Evolutionary conservation across 2,113 vertebrate genomes (phyloP).

Genomic region (Hippolais icterina): DNA sequence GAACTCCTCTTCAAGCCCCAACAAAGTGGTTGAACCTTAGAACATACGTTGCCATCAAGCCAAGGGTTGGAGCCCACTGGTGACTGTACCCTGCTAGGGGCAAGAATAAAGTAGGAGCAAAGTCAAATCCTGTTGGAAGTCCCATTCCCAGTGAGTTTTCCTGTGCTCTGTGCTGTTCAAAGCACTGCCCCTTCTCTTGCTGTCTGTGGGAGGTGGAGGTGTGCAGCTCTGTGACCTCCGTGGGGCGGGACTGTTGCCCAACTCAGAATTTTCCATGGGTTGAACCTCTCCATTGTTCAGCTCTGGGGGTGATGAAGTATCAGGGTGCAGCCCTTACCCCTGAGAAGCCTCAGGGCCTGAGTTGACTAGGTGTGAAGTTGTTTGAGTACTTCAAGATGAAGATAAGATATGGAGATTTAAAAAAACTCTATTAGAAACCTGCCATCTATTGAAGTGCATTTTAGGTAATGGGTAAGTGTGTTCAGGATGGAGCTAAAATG

Average conservation of each 20-base stretch:
- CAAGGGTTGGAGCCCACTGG: background rate
- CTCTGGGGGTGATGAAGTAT: background rate
- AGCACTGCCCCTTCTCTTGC: background rate
- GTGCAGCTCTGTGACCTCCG: background rate
- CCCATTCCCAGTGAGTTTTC: background rate
- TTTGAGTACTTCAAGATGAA: constrained; percentile 35
- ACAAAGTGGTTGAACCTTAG: background rate
- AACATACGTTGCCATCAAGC: background rate
- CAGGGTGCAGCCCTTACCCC: constrained; percentile 22
- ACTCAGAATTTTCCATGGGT: background rate
- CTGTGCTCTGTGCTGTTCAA: background rate
- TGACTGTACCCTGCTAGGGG: background rate
- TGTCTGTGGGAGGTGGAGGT: accelerated
- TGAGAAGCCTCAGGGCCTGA: constrained; percentile 40
- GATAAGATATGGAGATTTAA: constrained; percentile 13
- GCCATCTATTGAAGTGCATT: background rate
- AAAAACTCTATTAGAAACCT: background rate
- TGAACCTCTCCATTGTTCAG: constrained; percentile 51
- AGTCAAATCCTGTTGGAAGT: background rate
- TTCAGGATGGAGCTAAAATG: background rate
- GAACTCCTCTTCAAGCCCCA: constrained; percentile 32
- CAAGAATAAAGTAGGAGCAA: background rate
- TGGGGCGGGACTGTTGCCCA: background rate
- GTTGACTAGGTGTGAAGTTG: constrained; percentile 53
- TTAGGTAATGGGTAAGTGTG: background rate